A percentile compares a stretch with the other conserved stretches of the same genome.
Evolutionary conservation across 2,888 invertebrate species (phyloP).

Genomic region (Cataglyphis rosenhaueri): DNA sequence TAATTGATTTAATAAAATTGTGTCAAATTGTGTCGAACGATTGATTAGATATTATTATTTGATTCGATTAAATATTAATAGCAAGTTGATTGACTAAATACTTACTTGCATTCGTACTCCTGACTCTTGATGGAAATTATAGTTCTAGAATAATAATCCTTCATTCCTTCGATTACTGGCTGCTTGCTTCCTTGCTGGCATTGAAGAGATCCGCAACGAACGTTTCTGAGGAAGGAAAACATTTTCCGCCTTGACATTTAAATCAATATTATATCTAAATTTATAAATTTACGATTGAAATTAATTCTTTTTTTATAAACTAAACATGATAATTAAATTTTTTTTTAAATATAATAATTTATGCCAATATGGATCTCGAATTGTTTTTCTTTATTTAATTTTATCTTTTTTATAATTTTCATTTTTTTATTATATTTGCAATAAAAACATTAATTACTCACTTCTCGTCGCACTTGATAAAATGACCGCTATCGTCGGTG

Average conservation of each 20-base stretch:
- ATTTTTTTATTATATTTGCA: not conserved
- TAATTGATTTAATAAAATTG: not conserved
- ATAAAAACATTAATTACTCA: conserved; percentile 86
- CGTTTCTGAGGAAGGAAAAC: conserved; percentile 88
- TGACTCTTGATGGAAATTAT: conserved; percentile 95
- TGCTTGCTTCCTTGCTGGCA: conserved; percentile 95
- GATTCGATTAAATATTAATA: not conserved
- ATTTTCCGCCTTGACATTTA: not conserved
- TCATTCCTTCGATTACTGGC: conserved; percentile 92
- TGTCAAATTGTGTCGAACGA: not conserved
- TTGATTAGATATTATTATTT: not conserved
- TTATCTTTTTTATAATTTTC: not conserved
- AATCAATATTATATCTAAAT: not conserved
- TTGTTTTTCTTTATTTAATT: not conserved
- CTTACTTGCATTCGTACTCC: conserved; percentile 99
- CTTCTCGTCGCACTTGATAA: conserved; percentile 95
- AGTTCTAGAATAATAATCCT: conserved; percentile 94
- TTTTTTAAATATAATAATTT: not conserved
- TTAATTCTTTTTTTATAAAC: not conserved
- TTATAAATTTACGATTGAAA: not conserved
- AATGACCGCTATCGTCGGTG: conserved; percentile 90
- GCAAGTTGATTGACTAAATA: conserved; percentile 73
- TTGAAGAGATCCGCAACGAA: conserved; percentile 97
- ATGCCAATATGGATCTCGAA: not conserved
- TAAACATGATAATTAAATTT: not conserved